Percentiles rank a stretch among this genome's conserved stretches.
phyloP scores from a whole-genome alignment of 2,113 vertebrate species.

The Grallaria varia region DNA sequence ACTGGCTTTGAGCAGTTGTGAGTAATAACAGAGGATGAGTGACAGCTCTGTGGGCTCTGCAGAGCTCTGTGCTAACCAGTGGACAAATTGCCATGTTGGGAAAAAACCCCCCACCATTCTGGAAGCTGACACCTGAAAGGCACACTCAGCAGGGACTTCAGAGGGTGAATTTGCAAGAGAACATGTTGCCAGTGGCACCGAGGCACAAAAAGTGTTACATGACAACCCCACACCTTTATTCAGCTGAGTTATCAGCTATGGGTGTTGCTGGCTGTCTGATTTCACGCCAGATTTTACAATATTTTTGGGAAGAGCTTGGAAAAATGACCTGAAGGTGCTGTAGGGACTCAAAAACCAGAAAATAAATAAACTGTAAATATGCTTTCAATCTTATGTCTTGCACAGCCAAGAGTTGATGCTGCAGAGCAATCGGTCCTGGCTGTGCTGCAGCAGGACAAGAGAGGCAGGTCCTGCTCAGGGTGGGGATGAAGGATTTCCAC shows the following conservation, averaged over 20 bases:
- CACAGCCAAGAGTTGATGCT: neutral
- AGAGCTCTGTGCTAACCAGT: neutral
- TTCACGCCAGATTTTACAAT: neutral
- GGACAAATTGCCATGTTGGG: neutral
- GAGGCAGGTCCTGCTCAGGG: neutral
- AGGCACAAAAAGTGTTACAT: neutral
- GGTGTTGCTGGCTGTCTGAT: neutral
- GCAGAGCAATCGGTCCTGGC: neutral
- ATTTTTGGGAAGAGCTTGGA: neutral
- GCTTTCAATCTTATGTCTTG: neutral
- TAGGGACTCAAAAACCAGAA: neutral
- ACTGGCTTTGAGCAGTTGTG: neutral
- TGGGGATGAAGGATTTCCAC: neutral
- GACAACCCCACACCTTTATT: neutral
- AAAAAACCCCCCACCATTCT: neutral
- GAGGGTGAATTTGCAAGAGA: neutral
- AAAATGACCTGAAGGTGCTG: neutral
- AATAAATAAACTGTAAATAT: neutral
- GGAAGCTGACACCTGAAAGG: neutral
- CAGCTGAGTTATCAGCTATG: neutral
- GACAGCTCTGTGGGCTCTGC: neutral
- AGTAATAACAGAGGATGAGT: neutral
- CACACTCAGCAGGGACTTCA: neutral
- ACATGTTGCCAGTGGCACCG: neutral
- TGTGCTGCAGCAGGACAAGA: neutral